Evolutionary conservation across 1,140 invertebrate genomes (phyloP), one percentile per base, ranked within the genome.

Genomic region (Dryas iulia): DNA sequence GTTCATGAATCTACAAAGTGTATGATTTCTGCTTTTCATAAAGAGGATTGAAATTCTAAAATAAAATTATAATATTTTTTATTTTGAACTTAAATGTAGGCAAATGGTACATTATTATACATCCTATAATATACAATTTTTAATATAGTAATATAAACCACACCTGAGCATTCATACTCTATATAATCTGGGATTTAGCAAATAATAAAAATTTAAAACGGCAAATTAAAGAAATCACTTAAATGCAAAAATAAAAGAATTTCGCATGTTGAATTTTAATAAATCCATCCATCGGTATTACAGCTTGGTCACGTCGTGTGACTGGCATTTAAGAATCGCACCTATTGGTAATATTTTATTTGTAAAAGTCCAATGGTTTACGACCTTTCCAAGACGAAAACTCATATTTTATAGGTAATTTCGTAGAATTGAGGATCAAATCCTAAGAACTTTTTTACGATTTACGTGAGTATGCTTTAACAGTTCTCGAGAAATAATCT

Each of bases 391-490:
- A 76, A 79, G 75, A 81, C 71, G 76, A 83, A 77, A 84, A 82
- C 72, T 86, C 78, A 81, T 81, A 86, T 77, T 87, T 86, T 84
- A 86, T 81, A 73, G 81, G 73, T 79, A 76, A 78, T 87, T 79
- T 77, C 35, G 67, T 66, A 60, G 76, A 82, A 83, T 85, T 79
- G 76, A 66, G 74, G 76, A 78, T 80, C 69, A 67, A 71, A 78
- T 73, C 74, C 72, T 72, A 74, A 79, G 75, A 81, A 83, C 71
- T 72, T 73, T 72, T 83, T 84, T 83, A 84, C 74, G 78, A 73
- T 79, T 79, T 72, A 73, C 72, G 74, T 77, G 72, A 79, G 73
- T 74, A 72, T 61, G 73, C 66, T 81, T 76, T 70, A 79, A 74
- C 69, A 76, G 65, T 66, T 79, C 67, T 70, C 56, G 67, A 28